Percentiles rank a stretch among this genome's conserved stretches.
Conservation (phyloP, 2,113 vertebrate species). For the Acinonyx jubatus region DNA sequence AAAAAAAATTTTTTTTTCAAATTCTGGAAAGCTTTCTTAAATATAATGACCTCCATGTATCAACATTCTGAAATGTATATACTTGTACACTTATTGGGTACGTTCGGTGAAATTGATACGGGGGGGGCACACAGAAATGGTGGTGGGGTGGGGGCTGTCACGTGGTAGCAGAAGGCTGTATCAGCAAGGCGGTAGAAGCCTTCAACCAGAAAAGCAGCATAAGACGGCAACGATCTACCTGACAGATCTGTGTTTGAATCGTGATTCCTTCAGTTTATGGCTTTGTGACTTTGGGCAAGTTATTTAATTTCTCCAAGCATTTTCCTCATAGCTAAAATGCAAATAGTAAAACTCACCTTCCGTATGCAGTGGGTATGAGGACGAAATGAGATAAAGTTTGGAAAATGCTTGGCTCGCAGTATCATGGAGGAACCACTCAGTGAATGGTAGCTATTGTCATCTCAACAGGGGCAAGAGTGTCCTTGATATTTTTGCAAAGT, state of each 20-base stretch:
- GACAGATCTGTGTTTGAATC: not conserved
- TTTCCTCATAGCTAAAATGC: not conserved
- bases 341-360: not conserved
- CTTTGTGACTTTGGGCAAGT: not conserved
- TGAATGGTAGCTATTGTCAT: not conserved
- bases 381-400: not conserved
- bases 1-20: too few relatives aligned
- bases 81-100: not conserved
- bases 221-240: not conserved
- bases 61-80: not conserved
- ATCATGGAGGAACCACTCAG: not conserved
- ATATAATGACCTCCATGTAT: not conserved
- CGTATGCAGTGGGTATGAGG: not conserved
- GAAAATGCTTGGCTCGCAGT: not conserved
- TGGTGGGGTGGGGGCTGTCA: fast-evolving
- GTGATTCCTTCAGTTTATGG: not conserved
- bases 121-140: too few relatives aligned
- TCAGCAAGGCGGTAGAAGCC: not conserved
- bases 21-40: not conserved
- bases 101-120: not conserved
- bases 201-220: not conserved
- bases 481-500: not conserved
- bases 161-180: not conserved
- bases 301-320: not conserved
- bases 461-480: not conserved